A percentile compares a stretch with the other conserved stretches of the same genome.
Conservation (phyloP, 2,888 invertebrate genomes). For the Noctua comes region DNA sequence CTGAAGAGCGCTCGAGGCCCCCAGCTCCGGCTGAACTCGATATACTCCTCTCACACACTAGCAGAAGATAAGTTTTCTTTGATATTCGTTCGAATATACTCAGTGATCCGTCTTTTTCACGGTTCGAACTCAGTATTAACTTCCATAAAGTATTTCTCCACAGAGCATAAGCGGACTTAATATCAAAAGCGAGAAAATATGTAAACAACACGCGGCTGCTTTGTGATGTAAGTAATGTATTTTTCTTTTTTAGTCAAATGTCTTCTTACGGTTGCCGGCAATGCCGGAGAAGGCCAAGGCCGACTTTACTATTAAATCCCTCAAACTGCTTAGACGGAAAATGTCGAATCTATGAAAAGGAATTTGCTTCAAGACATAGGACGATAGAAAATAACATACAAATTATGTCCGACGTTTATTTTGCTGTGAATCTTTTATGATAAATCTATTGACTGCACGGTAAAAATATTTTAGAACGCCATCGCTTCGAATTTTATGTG, state of each 20-base stretch:
- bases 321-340: conserved; percentile 27
- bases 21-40: conserved; percentile 27
- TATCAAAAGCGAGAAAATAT: conserved; percentile 34
- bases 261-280: conserved; percentile 3
- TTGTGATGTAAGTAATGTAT: conserved; percentile 15
- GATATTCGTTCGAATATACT: conserved; percentile 38
- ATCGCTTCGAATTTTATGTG: conserved; percentile 33
- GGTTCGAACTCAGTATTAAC: conserved; percentile 41
- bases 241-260: conserved; percentile 19
- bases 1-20: conserved; percentile 28
- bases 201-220: conserved; percentile 16
- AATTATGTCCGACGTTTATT: conserved; percentile 17
- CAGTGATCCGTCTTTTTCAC: conserved; percentile 47
- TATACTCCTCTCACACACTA: conserved; percentile 20
- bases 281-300: conserved; percentile 10
- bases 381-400: neutral
- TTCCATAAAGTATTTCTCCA: conserved; percentile 28
- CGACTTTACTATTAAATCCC: conserved; percentile 29
- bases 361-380: conserved; percentile 4
- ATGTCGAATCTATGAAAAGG: conserved; percentile 14
- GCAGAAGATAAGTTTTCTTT: conserved; percentile 40
- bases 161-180: conserved; percentile 18
- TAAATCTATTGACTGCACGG: conserved; percentile 21
- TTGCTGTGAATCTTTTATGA: conserved; percentile 27
- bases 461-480: conserved; percentile 40